Evolutionary conservation across 2,113 vertebrate species (phyloP).

Genomic region (Caracal caracal): DNA sequence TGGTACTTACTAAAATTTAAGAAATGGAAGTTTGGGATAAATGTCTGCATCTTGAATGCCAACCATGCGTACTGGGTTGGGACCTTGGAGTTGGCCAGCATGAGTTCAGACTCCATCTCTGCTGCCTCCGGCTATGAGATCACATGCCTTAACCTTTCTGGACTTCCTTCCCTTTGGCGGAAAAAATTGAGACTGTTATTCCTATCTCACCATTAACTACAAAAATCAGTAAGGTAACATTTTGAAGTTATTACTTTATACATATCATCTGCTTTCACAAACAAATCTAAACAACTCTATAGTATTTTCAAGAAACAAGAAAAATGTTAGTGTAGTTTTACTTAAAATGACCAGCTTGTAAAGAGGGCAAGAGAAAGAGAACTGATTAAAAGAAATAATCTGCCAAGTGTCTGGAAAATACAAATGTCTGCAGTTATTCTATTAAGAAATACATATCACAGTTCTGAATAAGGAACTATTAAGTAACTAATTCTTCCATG

Average conservation of each 20-base stretch:
- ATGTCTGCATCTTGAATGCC: neutral
- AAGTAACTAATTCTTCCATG: neutral
- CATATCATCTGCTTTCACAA: neutral
- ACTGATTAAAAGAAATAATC: neutral
- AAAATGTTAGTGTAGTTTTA: neutral
- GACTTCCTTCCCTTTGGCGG: neutral
- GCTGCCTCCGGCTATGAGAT: neutral
- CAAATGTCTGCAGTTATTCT: neutral
- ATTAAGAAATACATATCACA: neutral
- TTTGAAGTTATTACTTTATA: neutral
- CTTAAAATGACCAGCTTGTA: neutral
- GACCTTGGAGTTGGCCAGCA: neutral
- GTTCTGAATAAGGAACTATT: neutral
- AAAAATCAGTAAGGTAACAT: neutral
- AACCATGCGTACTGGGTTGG: neutral
- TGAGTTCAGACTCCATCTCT: neutral
- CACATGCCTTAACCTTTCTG: neutral
- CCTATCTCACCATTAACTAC: neutral
- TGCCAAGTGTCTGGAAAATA: neutral
- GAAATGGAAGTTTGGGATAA: neutral
- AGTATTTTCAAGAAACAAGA: neutral
- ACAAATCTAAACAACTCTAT: neutral
- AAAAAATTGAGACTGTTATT: neutral
- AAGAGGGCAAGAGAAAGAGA: neutral
- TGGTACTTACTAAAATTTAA: neutral